Evolutionary conservation across 2,888 invertebrate genomes (phyloP).

Genomic region (Tetramorium bicarinatum): DNA sequence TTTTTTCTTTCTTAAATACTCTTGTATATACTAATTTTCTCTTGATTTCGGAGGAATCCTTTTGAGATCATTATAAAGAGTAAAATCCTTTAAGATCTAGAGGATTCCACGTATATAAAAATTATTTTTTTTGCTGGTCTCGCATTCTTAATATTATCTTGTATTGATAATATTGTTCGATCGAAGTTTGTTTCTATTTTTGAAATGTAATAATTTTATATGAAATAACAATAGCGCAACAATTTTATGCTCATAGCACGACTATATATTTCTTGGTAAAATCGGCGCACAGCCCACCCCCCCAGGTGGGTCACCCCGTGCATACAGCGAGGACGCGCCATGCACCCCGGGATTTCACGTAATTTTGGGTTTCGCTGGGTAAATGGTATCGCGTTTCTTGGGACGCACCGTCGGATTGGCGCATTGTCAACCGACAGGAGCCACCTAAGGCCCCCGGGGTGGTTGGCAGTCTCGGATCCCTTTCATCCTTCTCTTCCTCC

Average conservation of each 20-base stretch:
- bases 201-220: neutral
- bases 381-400: slow-evolving; percentile 83
- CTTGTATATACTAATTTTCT: too few species aligned
- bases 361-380: slow-evolving; percentile 81
- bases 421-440: slow-evolving; percentile 76
- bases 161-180: neutral
- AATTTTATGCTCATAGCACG: neutral
- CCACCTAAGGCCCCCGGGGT: slow-evolving; percentile 73
- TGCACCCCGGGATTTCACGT: slow-evolving; percentile 74
- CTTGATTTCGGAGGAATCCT: too few species aligned
- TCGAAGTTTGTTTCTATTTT: neutral
- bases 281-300: slow-evolving; percentile 4
- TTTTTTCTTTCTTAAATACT: too few species aligned
- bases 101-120: too few species aligned
- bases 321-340: slow-evolving; percentile 25
- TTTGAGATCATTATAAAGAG: too few species aligned
- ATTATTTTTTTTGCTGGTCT: neutral
- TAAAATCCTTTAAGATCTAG: too few species aligned
- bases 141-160: neutral
- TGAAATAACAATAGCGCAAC: neutral
- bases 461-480: slow-evolving; percentile 73
- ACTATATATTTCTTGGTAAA: neutral
- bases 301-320: slow-evolving; percentile 40
- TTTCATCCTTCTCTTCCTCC: slow-evolving; percentile 75
- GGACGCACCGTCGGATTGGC: slow-evolving; percentile 73